These are phyloP conservation scores for Oithona nana DNA, from an alignment of 2,888 invertebrate species.

Conservation along the genomic window DNA sequence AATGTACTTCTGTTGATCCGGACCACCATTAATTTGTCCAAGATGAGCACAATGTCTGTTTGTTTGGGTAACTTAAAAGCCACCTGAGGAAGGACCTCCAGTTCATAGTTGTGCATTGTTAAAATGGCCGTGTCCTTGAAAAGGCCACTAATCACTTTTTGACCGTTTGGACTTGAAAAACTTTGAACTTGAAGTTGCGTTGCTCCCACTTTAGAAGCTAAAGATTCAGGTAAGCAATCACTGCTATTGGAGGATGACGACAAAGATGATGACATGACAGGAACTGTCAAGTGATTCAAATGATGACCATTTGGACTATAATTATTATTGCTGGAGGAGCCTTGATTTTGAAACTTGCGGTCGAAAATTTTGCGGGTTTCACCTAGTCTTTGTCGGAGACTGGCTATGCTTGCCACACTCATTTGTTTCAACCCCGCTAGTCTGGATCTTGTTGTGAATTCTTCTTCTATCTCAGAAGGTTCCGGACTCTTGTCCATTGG, in stretches of 20 bases:
- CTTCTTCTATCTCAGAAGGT: not conserved
- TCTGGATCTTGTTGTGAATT: not conserved
- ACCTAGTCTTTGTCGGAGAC: not conserved
- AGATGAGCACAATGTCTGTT: not conserved
- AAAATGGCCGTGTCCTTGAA: slow-evolving; percentile 3
- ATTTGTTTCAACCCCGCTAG: slow-evolving; percentile 8
- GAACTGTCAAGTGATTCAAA: no score
- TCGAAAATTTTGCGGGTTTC: not conserved
- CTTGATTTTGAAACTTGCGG: not conserved
- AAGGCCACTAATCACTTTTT: not conserved
- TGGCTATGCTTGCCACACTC: not conserved
- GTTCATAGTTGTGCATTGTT: slow-evolving; percentile 8
- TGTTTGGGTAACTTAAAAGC: slow-evolving; percentile 3
- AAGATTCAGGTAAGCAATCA: not conserved
- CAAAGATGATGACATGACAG: no score
- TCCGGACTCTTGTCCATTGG: not conserved
- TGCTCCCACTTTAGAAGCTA: slow-evolving; percentile 2
- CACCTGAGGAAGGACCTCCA: slow-evolving; percentile 1
- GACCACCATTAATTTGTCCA: slow-evolving; percentile 2
- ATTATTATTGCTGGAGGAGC: no score
- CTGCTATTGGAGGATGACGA: no score
- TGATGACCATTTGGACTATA: no score
- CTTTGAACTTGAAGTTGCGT: not conserved
- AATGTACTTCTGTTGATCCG: not conserved
- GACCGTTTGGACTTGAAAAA: not conserved